phyloP scores from a whole-genome alignment of 37 sponge, comb jelly and placozoan species.

The Ianthella basta region DNA sequence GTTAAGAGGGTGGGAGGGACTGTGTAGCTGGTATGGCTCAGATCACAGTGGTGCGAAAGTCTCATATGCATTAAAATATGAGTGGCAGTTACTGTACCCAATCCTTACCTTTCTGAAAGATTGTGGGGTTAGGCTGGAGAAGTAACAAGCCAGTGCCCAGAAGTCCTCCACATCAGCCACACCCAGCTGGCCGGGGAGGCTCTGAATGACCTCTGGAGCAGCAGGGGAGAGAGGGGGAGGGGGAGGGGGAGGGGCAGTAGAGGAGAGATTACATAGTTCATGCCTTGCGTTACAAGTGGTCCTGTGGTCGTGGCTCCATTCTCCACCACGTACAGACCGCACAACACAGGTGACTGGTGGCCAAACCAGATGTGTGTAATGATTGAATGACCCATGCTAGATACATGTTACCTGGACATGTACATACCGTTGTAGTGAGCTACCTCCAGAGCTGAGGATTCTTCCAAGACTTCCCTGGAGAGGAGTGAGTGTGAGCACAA shows the following conservation, averaged over 20 bases:
- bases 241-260: background rate
- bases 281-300: background rate
- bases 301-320: background rate
- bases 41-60: too few species aligned
- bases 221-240: background rate
- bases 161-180: slow-evolving; percentile 86
- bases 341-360: too few species aligned
- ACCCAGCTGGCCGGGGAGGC: slow-evolving; percentile 74
- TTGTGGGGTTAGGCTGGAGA: slow-evolving; percentile 86
- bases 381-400: too few species aligned
- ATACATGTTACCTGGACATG: too few species aligned
- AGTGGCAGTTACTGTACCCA: too few species aligned
- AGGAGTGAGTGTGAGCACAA: background rate
- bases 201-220: slow-evolving; percentile 44
- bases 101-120: slow-evolving; percentile 76
- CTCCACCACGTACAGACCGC: too few species aligned
- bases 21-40: too few species aligned
- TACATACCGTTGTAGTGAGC: too few species aligned
- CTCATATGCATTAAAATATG: too few species aligned
- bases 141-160: slow-evolving; percentile 87
- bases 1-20: too few species aligned
- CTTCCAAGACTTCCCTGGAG: slow-evolving; percentile 36
- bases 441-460: background rate
- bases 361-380: background rate
- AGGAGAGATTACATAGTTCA: background rate